These are phyloP conservation scores for Zaprionus camerounensis DNA, from an alignment of 1,140 invertebrate species.

Conservation along the genomic window DNA sequence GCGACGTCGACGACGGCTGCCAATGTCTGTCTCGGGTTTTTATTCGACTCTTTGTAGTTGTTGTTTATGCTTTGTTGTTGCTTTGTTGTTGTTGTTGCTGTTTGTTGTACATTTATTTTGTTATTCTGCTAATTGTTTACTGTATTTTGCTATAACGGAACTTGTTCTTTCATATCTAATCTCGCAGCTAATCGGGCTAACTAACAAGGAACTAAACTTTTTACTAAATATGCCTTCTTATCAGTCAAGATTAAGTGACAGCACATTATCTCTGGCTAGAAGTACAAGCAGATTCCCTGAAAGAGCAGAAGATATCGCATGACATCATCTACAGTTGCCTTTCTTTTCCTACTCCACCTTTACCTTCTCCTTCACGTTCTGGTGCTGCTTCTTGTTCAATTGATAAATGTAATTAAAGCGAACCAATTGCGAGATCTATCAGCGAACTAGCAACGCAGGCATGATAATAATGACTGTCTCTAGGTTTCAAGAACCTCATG, in stretches of 20 bases:
- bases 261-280: neutral
- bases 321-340: conserved; percentile 9
- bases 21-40: conserved; percentile 70
- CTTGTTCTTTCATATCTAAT: neutral
- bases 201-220: neutral
- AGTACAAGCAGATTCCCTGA: neutral
- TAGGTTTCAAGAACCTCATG: neutral
- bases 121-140: conserved; percentile 53
- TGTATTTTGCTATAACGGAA: conserved; percentile 61
- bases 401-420: conserved; percentile 33
- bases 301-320: conserved; percentile 3
- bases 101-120: conserved; percentile 35
- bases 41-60: conserved; percentile 36
- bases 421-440: neutral
- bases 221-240: neutral
- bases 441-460: neutral
- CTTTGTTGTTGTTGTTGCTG: conserved; percentile 39
- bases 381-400: neutral
- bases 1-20: conserved; percentile 53
- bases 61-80: conserved; percentile 26
- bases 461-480: neutral
- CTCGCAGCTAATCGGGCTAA: neutral
- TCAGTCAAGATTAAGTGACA: conserved; percentile 15
- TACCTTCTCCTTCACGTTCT: neutral
- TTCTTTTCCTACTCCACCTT: neutral